Conservation (phyloP, 2,888 invertebrate genomes). For the Erannis defoliaria region DNA sequence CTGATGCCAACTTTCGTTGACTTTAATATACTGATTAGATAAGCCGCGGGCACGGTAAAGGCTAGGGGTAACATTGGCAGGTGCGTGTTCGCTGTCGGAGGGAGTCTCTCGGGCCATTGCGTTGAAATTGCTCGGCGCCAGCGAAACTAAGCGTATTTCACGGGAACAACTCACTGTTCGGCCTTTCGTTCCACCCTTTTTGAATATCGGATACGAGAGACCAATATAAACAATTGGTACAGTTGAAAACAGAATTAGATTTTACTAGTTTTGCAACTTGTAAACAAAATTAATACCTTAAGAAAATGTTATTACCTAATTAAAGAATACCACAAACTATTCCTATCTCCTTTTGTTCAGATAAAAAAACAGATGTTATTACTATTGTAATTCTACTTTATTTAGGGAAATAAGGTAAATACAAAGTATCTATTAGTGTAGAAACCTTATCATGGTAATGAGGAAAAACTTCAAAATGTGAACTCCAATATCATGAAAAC, state of each 20-base stretch:
- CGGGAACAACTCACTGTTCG: conserved; percentile 51
- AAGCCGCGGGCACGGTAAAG: not conserved
- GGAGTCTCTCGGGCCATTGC: conserved; percentile 61
- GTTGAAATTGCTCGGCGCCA: conserved; percentile 59
- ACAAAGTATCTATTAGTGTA: too few relatives aligned
- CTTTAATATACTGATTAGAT: conserved; percentile 1
- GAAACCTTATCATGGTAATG: too few relatives aligned
- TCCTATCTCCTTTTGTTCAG: too few relatives aligned
- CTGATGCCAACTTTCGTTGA: not conserved
- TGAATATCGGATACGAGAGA: conserved; percentile 50
- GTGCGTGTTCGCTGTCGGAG: conserved; percentile 29
- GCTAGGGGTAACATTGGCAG: conserved; percentile 23
- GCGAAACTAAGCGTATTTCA: conserved; percentile 64
- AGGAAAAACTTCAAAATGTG: too few relatives aligned
- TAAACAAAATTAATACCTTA: too few relatives aligned
- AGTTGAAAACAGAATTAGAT: not conserved
- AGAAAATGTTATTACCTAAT: too few relatives aligned
- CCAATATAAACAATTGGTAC: conserved; percentile 48
- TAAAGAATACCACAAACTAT: too few relatives aligned
- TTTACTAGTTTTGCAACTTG: too few relatives aligned
- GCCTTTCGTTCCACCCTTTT: conserved; percentile 48
- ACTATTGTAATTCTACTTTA: too few relatives aligned
- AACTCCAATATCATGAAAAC: too few relatives aligned
- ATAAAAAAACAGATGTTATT: too few relatives aligned
- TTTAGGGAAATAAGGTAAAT: too few relatives aligned